Evolutionary conservation across 2,888 invertebrate species (phyloP), one percentile per base, ranked within the genome.

Genomic region (Nomada hirtipes): DNA sequence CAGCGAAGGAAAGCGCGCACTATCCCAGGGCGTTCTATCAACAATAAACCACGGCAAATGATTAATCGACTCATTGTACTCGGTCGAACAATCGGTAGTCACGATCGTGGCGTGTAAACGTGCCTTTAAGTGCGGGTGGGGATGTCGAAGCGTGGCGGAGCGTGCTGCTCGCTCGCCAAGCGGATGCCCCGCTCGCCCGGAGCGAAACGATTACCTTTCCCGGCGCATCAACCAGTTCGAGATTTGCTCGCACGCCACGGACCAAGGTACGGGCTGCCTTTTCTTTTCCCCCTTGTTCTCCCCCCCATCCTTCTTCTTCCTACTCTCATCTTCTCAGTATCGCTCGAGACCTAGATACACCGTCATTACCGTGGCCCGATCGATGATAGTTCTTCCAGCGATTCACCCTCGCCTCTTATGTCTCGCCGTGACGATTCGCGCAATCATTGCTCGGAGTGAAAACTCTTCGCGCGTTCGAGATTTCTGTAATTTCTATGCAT

Each of bases 191-290:
- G 87, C 85, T 83, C 88, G 90, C 91, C 92, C 82, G 84, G 87
- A 88, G 92, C 91, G 68, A 78, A 86, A 82, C 91, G 89, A 92
- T 92, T 92, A 92, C 91, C 91, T 90, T 91, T 90, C 91, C 87
- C 87, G 89, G 89, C 88, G 57, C 90, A 91, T 92, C 91, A 88
- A 90, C 89, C 90, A 89, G 86, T 87, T 82, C 86, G 83, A 86
- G 83, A 79, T 87, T 74, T 15, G 63, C 83, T 84, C 72, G 80
- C 64, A 84, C 76, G 77, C 67, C 36, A 73, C 47, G 65, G 42
- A 84, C 84, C 83, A 75, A 77, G 76, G 85, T 84, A 88, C 60
- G 60, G 29, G 29, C 50, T 15, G 20, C n/a, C 50, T 29, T 60
- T 50, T 20, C 23, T 13, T 57, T 20, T 1, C 20, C 23, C 23